Evolutionary conservation across 1,140 invertebrate genomes (phyloP).

Genomic region (Sycophila sp.): DNA sequence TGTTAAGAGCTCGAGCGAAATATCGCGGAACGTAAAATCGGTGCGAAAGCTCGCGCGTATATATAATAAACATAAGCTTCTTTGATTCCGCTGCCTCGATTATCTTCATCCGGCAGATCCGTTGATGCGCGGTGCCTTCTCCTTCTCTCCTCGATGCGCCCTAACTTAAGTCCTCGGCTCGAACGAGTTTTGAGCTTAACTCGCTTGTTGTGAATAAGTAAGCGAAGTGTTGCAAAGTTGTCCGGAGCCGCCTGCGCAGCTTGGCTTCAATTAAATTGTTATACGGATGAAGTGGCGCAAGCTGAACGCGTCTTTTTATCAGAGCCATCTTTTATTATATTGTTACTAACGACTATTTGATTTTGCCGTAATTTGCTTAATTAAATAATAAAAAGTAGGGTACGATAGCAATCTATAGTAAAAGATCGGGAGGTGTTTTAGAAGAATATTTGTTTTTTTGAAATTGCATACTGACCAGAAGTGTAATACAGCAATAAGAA

Average conservation of each 20-base stretch:
- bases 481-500: too few species aligned
- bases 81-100: slow-evolving; percentile 50
- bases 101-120: slow-evolving; percentile 58
- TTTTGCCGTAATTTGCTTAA: too few species aligned
- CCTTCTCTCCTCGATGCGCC: background rate
- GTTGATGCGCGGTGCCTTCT: slow-evolving; percentile 47
- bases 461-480: too few species aligned
- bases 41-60: background rate
- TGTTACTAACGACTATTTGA: too few species aligned
- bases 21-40: background rate
- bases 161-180: slow-evolving; percentile 29
- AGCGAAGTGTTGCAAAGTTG: slow-evolving; percentile 65
- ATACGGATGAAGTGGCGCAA: slow-evolving; percentile 63
- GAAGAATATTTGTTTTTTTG: too few species aligned
- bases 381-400: too few species aligned
- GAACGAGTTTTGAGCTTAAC: slow-evolving; percentile 61
- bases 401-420: too few species aligned
- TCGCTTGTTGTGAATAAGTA: slow-evolving; percentile 65
- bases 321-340: too few species aligned
- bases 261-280: slow-evolving; percentile 63
- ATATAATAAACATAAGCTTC: slow-evolving; percentile 29
- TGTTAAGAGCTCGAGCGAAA: background rate
- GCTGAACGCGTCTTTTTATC: slow-evolving; percentile 36
- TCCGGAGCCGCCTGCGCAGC: slow-evolving; percentile 33
- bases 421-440: too few species aligned